Evolutionary conservation across 2,113 vertebrate genomes (phyloP), one percentile per base, ranked within the genome.

Genomic region (Pachycephala philippinensis): DNA sequence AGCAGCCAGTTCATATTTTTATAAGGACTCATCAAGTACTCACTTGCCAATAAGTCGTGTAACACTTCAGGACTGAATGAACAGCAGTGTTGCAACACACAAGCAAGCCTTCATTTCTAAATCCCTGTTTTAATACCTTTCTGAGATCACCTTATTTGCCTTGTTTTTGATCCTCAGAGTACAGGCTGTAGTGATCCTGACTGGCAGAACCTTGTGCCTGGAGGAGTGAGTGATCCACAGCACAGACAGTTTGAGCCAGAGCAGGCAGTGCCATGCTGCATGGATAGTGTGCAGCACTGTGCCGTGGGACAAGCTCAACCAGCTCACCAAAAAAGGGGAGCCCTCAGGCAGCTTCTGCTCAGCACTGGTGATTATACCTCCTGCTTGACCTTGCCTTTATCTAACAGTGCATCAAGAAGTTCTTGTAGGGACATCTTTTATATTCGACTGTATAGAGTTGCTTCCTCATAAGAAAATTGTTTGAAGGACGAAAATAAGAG

Each of bases 211-310:
- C 31, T 33, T 16, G 11, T 54, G 18, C 44, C 35, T 15, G 40
- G 24, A 35, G 45, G 10, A 86, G 10, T 0, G 12, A 33, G 35
- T 0, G 21, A 80, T 11, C 15, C 35, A 14, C 26, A 59, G 31
- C 24, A 26, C 22, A 59, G 17, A 28, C 10, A 28, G 0, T 22
- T 2, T 24, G 35, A 33, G 47, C 22, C 6, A 3, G 8, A 45
- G 81, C 22, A 40, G 50, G 27, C 11, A 31, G 26, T 11, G 27
- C n/a, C 1, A 1, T 8, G 31, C 37, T 30, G 10, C 65, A 5
- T 2, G 15, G 9, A 10, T 0, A 1, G 17, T 3, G 18, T 6
- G 24, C 18, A 61, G 12, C 3, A 0, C 17, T 27, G 21, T 17
- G 56, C 24, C 1, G 0, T 6, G 15, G 66, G 44, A 31, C 33